Base-by-base conservation (phyloP, 2,888 invertebrate species). In the Tinea pellionella region DNA sequence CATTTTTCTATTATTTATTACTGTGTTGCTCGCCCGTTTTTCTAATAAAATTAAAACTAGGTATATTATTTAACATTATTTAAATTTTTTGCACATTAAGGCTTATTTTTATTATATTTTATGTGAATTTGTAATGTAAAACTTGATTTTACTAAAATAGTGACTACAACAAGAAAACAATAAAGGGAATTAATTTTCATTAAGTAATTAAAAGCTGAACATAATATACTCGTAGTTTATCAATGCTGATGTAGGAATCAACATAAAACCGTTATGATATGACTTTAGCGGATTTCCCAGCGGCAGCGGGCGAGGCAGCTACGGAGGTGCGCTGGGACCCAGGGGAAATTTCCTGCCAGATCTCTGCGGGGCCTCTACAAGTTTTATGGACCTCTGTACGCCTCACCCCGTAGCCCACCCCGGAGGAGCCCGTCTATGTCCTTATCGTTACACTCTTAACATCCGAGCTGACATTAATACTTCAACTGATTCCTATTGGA, bases 251-350 rank as follows among this genome's bases (percentile, higher is more conserved):
- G 47, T 16, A 2, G n/a, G 24, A 18, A 53, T 53, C 53, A 53
- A 53, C 53, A 53, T 53, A 53, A 19, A 53, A 53, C 53, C 16
- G 53, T 84, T 86, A 87, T 86, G 83, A 86, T 86, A 86, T 85
- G 84, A 78, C 85, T 80, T 81, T 77, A 78, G 79, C 80, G 85
- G 83, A 85, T 85, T 84, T 85, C 84, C 86, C 84, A 75, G 70
- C 68, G 79, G 80, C 74, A 53, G 55, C 42, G 41, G 60, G 42
- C 55, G 61, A 55, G 55, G 55, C 43, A 12, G 59, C 11, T 51
- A 29, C 24, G 61, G 69, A 66, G 70, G 70, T 68, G 68, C 68
- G 62, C 68, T 15, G 30, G 56, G 66, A 63, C 86, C 84, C 87
- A 72, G 74, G 87, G 87, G 87, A 87, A 87, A 87, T 87, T 86